Percentiles rank a stretch among this genome's conserved stretches.
phyloP scores from a whole-genome alignment of 2,888 invertebrate genomes.

The Acleris emargana region DNA sequence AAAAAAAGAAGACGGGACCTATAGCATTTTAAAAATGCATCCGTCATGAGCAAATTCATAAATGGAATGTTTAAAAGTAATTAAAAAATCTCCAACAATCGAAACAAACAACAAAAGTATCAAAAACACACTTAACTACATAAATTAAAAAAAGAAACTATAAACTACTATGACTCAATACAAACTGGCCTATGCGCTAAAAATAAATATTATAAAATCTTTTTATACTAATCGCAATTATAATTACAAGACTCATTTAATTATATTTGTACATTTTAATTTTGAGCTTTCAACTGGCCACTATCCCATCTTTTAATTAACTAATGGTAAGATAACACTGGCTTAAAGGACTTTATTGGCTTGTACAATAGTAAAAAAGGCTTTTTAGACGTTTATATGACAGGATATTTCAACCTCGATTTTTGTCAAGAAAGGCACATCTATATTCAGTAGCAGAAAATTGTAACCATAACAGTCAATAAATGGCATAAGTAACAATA shows the following conservation, averaged over 20 bases:
- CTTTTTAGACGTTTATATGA: too few species aligned
- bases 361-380: slow-evolving; percentile 6
- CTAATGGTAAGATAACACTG: slow-evolving; percentile 56
- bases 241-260: slow-evolving; percentile 57
- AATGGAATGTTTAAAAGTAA: slow-evolving; percentile 65
- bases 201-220: slow-evolving; percentile 70
- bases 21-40: slow-evolving; percentile 36
- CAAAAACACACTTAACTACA: slow-evolving; percentile 57
- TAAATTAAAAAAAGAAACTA: slow-evolving; percentile 54
- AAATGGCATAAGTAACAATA: too few species aligned
- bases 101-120: slow-evolving; percentile 68
- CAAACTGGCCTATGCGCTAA: slow-evolving; percentile 75
- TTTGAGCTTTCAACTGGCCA: slow-evolving; percentile 81
- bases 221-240: slow-evolving; percentile 51
- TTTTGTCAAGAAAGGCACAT: too few species aligned
- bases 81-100: slow-evolving; percentile 69
- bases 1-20: slow-evolving; percentile 29
- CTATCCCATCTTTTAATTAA: slow-evolving; percentile 69
- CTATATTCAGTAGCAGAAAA: too few species aligned
- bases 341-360: slow-evolving; percentile 47
- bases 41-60: slow-evolving; percentile 51
- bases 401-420: too few species aligned
- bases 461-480: too few species aligned
- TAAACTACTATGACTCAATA: slow-evolving; percentile 71
- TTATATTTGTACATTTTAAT: slow-evolving; percentile 75